A percentile compares a stretch with the other conserved stretches of the same genome.
phyloP scores from a whole-genome alignment of 2,113 vertebrate genomes.

The Myotis brandtii region DNA sequence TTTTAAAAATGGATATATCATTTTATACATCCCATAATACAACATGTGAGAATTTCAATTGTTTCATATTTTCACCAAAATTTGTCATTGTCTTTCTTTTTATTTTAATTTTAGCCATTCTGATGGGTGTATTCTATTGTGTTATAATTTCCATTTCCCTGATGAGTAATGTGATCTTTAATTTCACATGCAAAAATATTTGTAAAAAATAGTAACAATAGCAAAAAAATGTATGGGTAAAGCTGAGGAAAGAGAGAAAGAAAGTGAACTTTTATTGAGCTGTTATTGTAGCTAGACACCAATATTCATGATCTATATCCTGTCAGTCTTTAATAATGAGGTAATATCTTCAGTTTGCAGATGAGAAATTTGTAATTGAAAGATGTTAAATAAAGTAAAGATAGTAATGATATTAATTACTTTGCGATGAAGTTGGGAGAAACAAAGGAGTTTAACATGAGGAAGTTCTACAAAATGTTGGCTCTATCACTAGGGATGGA shows the following conservation, averaged over 20 bases:
- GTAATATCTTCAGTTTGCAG: neutral
- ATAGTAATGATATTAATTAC: neutral
- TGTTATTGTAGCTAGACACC: neutral
- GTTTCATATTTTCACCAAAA: neutral
- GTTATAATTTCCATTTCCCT: neutral
- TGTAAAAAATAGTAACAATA: neutral
- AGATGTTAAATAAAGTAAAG: neutral
- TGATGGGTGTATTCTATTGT: neutral
- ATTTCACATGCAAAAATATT: neutral
- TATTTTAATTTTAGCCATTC: neutral
- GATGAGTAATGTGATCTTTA: neutral
- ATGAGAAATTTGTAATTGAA: slow-evolving; percentile 16
- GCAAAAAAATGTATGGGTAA: neutral
- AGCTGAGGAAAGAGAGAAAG: neutral
- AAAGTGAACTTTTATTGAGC: slow-evolving; percentile 43
- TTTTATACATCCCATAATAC: neutral
- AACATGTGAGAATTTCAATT: neutral
- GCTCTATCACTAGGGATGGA: neutral
- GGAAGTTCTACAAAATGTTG: neutral
- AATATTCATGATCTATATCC: neutral
- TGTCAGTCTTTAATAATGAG: slow-evolving; percentile 31
- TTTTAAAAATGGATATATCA: neutral
- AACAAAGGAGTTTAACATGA: neutral
- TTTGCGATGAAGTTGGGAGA: neutral
- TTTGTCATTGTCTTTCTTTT: neutral